Evolutionary conservation across 2,113 vertebrate genomes (phyloP).

Genomic region (Paraplagusia blochii): DNA sequence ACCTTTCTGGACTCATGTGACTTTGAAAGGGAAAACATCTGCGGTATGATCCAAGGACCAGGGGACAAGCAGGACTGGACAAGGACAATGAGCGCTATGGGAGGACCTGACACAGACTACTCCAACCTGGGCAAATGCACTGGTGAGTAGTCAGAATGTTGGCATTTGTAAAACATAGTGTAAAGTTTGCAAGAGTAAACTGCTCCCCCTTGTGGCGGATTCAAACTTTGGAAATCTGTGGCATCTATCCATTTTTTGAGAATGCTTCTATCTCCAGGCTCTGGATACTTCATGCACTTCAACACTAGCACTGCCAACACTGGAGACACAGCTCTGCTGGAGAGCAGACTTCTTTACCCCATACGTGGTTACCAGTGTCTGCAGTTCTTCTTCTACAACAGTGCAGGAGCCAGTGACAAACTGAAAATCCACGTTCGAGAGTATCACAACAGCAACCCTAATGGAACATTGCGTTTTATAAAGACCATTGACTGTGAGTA

Average conservation of each 20-base stretch:
- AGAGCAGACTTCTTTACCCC: slow-evolving; percentile 85
- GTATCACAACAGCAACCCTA: slow-evolving; percentile 67
- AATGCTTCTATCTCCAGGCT: slow-evolving; percentile 63
- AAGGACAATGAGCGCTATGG: slow-evolving; percentile 52
- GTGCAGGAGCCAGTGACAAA: slow-evolving; percentile 64
- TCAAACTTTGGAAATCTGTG: no score
- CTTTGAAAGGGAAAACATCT: slow-evolving; percentile 90
- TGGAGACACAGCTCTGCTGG: slow-evolving; percentile 73
- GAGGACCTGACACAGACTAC: slow-evolving; percentile 81
- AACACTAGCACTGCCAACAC: slow-evolving; percentile 52
- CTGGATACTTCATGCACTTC: slow-evolving; percentile 93
- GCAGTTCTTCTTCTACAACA: slow-evolving; percentile 89
- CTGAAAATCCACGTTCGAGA: slow-evolving; percentile 80
- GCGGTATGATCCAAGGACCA: slow-evolving; percentile 89
- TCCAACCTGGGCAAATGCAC: slow-evolving; percentile 83
- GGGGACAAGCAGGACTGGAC: slow-evolving; percentile 78
- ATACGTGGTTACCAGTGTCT: slow-evolving; percentile 86
- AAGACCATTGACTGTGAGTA: slow-evolving; percentile 78
- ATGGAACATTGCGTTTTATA: slow-evolving; percentile 73
- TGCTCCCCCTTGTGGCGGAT: no score
- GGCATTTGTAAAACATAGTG: no score
- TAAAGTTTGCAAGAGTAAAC: no score
- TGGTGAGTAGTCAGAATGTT: slow-evolving; percentile 72
- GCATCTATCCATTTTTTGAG: neutral
- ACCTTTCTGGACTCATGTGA: slow-evolving; percentile 88